phyloP scores from a whole-genome alignment of 2,113 vertebrate species.

The Oreotrochilus melanogaster region DNA sequence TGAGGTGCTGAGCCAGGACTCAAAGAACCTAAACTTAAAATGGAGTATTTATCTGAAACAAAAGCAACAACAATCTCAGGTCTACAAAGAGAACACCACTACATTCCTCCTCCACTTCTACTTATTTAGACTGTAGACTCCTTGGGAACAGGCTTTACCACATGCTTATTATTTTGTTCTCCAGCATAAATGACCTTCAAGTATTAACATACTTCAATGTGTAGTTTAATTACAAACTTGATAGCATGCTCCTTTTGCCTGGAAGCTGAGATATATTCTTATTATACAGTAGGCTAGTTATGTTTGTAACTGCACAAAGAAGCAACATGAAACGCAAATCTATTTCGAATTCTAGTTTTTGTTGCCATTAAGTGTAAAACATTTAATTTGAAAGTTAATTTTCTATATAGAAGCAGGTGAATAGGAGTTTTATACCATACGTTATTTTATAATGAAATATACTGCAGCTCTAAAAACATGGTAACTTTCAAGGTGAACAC shows the following conservation, averaged over 20 bases:
- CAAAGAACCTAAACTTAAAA: neutral
- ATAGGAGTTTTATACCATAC: neutral
- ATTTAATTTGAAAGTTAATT: neutral
- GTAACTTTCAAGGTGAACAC: neutral
- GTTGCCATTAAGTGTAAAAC: neutral
- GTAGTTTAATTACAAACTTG: neutral
- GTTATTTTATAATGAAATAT: neutral
- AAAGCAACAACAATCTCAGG: neutral
- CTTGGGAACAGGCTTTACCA: neutral
- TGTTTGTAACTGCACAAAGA: neutral
- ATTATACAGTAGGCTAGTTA: neutral
- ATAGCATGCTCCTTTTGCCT: neutral
- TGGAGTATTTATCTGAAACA: neutral
- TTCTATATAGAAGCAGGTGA: neutral
- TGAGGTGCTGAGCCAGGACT: neutral
- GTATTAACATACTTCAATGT: neutral
- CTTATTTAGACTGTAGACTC: neutral
- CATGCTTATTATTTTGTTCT: neutral
- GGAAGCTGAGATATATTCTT: neutral
- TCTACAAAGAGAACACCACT: neutral
- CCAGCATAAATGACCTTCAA: neutral
- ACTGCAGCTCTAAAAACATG: neutral
- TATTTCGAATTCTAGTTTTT: neutral
- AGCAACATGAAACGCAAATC: neutral
- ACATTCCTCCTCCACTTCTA: neutral